Conservation (phyloP, 2,113 vertebrate species). For the Ophthalmotilapia sp. region DNA sequence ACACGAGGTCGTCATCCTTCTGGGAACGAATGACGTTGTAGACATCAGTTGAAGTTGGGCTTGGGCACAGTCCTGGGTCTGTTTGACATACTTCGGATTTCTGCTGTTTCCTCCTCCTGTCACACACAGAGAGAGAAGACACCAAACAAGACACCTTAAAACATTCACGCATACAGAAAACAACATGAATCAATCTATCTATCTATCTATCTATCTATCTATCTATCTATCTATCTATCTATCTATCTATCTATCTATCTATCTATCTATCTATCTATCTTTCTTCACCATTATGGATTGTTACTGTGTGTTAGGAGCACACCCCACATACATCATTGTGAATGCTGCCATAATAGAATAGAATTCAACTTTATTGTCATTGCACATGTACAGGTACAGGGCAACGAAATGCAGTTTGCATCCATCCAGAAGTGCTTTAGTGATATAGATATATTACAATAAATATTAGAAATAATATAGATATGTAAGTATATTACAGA, state of each 20-base stretch:
- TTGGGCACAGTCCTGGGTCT: slow-evolving; percentile 61
- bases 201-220: neutral
- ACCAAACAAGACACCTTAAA: neutral
- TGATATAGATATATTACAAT: no score
- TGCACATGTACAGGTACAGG: no score
- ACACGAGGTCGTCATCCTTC: slow-evolving; percentile 80
- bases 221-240: neutral
- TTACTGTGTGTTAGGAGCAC: neutral
- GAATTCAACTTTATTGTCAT: no score
- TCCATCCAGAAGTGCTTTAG: no score
- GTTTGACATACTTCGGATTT: slow-evolving; percentile 62
- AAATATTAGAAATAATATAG: no score
- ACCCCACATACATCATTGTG: neutral
- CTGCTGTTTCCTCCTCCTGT: slow-evolving; percentile 66
- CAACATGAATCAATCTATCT: neutral
- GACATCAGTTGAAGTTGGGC: slow-evolving; percentile 74
- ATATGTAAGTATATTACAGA: no score
- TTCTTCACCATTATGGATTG: neutral
- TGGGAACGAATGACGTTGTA: slow-evolving; percentile 85
- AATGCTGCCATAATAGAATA: neutral
- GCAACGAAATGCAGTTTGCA: no score
- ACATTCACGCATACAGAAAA: neutral
- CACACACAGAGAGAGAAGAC: neutral
- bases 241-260: no score
- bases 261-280: no score